Base-by-base conservation (phyloP, 2,888 invertebrate species). In the Archips xylosteana region DNA sequence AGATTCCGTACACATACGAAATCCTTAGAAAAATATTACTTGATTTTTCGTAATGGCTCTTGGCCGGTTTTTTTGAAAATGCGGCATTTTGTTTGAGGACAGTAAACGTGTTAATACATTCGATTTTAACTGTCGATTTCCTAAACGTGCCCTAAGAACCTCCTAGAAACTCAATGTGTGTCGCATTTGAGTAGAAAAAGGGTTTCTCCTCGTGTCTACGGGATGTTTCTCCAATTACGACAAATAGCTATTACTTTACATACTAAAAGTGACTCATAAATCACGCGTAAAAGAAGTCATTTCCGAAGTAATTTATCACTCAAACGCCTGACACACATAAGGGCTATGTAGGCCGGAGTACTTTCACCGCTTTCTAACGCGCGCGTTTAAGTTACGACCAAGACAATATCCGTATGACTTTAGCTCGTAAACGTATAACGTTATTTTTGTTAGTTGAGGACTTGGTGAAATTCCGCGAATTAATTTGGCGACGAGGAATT, bases 321-420 rank as follows among this genome's bases (percentile, higher is more conserved):
- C 73, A 49, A 51, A 66, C 32, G 68, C 42, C 42, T 67, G 74
- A 51, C 69, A 61, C 36, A 74, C 74, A 60, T 74, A 74, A 74
- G 74, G 74, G 64, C 61, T 36, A 60, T 49, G 60, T 70, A 70
- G 74, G 65, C 60, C 74, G 60, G 47, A 69, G 62, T 60, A 60
- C 69, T 74, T 74, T 74, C 73, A 45, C 73, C 72, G 69, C 69
- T 74, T 74, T 74, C 73, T 74, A 74, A 65, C 49, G 39, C 65
- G 51, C 64, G 54, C 47, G 49, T 68, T 64, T 39, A 61, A 51
- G 54, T 67, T 65, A 57, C 60, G 49, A 61, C 49, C 47, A 8
- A 62, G 67, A 73, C 68, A 68, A 63, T 68, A 68, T 68, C 62
- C 57, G 15, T 39, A 59, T 69, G 36, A 36, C 54, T 64, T 15